Base-by-base conservation (phyloP, 2,888 invertebrate genomes). In the Rhagonycha fulva region DNA sequence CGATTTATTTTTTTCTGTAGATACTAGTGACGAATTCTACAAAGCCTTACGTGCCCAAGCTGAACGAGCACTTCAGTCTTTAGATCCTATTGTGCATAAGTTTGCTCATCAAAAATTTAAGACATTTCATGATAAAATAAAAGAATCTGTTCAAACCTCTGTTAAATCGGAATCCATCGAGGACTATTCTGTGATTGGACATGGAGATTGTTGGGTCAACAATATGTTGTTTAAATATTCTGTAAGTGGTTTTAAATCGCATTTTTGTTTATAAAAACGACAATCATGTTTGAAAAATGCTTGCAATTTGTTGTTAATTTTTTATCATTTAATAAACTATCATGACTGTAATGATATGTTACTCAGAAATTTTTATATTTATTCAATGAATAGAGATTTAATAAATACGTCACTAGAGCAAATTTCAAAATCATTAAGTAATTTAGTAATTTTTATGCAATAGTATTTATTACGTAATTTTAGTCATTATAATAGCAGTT, bases 161-260 rank as follows among this genome's bases (percentile, higher is more conserved):
- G 63, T 73, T 5, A 19, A 75, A 32, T 19, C 76, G 0, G 62
- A 72, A 62, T 19, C 67, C 26, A 68, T 71, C 4, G 73, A 71
- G 23, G 23, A 70, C 23, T 71, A 74, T 28, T 70, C 68, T 14
- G 73, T 76, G 19, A 74, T 81, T 14, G 28, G 75, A 24, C 81
- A 81, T 63, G 80, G 80, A 12, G 81, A 81, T 68, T 74, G 80
- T 32, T 81, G 81, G 80, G 75, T 74, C 24, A 81, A 81, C 70
- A 81, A 81, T 62, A 78, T 80, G 74, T 72, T 81, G 76, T 81
- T 80, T 62, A 79, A 75, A 26, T 74, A 76, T 63, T 30, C 14
- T 28, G 74, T 72, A 67, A 72, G 71, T 69, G 4, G 19, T 47
- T 5, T n/a, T n/a, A n/a, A n/a, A 9, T 60, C 66, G 14, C 4